Base-by-base conservation (phyloP, 2,113 vertebrate genomes). In the Elephantulus edwardii region DNA sequence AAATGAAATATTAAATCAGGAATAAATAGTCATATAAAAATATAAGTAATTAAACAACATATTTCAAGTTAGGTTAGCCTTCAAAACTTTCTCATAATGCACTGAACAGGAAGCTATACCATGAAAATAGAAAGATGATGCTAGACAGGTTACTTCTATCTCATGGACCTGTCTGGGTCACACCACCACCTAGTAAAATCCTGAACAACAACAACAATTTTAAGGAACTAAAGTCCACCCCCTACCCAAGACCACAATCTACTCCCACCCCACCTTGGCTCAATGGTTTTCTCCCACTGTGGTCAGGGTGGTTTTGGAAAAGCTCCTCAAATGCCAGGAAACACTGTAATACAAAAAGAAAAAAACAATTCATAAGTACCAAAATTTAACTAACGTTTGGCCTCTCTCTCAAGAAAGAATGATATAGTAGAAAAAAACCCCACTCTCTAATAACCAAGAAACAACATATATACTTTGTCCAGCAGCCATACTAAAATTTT, bases 321-420 rank as follows among this genome's bases (percentile, higher is more conserved):
- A 95, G 94, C 89, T 95, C 94, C 95, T 95, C 93, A 95, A 95
- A 91, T 95, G 91, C 91, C 95, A 95, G 95, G 92, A 93, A 93
- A 95, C 92, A 95, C 92, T 94, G 86, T 92, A 95, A 96, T 92
- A 95, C 89, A 96, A 96, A 93, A 94, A 96, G 93, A 95, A 96
- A 95, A n/a, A 91, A 94, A 92, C 93, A 95, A 89, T 86, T 95
- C 82, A 94, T 95, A 96, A 95, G 81, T 95, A 93, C 92, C 83
- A 90, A 95, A 92, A 80, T 26, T 92, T 94, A 91, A 85, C 92
- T 91, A 94, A 74, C 44, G 93, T 93, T 86, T 66, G 93, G 95
- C 93, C 48, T 48, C 93, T 80, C 82, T 92, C 77, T 91, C 71
- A 95, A 90, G 86, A 83, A 95, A 93, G 91, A 95, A 3, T 89